Evolutionary conservation across 2,113 vertebrate species (phyloP).

Genomic region (Gallinago media): DNA sequence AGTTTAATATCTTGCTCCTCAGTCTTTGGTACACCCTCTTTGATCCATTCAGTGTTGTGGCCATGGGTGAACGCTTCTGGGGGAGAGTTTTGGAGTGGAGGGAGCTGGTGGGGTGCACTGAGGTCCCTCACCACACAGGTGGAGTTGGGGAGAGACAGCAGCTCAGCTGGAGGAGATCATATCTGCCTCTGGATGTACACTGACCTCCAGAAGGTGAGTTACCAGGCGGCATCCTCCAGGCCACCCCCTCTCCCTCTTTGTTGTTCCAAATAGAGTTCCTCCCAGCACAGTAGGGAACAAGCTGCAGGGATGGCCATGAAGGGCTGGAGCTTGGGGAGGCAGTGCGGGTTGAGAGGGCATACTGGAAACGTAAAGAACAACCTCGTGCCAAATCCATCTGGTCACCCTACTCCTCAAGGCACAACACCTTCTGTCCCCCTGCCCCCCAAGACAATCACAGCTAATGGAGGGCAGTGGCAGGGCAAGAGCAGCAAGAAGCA

Average conservation of each 20-base stretch:
- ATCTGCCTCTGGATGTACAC: neutral
- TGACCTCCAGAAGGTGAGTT: neutral
- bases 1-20: neutral
- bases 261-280: neutral
- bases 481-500: neutral
- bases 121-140: neutral
- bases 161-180: neutral
- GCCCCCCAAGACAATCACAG: neutral
- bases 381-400: neutral
- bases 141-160: neutral
- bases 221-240: neutral
- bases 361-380: neutral
- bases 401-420: neutral
- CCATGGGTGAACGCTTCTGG: neutral
- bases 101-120: neutral
- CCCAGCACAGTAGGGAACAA: neutral
- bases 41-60: neutral
- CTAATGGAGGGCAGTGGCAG: neutral
- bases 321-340: neutral
- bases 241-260: neutral
- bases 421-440: neutral
- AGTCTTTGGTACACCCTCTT: neutral
- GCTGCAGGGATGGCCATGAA: rapidly evolving
- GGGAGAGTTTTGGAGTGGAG: neutral
- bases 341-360: neutral